Evolutionary conservation across 1,140 invertebrate genomes (phyloP).

Genomic region (Panulirus ornatus): DNA sequence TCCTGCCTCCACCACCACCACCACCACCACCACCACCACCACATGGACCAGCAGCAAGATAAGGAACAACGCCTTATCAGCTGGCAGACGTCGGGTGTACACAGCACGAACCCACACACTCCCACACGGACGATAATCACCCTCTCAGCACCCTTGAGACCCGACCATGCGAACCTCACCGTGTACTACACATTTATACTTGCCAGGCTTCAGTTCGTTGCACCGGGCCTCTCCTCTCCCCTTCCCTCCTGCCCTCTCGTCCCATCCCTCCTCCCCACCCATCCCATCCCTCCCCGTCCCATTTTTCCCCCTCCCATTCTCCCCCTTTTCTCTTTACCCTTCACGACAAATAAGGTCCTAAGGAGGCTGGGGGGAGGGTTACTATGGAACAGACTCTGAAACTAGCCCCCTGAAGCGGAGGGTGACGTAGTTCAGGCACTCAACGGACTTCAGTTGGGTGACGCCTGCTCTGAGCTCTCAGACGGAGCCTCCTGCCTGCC

Average conservation of each 20-base stretch:
- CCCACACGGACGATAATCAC: background rate
- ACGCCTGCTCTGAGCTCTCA: too few relatives aligned
- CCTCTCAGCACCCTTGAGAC: background rate
- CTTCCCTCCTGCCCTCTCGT: background rate
- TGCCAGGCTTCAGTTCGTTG: background rate
- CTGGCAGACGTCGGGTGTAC: background rate
- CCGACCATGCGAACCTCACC: background rate
- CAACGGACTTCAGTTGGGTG: too few relatives aligned
- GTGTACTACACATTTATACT: background rate
- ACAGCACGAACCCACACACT: background rate
- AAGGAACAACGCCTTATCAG: background rate
- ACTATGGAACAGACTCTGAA: too few relatives aligned
- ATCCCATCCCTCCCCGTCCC: background rate
- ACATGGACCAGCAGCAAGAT: background rate
- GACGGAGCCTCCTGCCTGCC: too few relatives aligned
- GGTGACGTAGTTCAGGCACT: too few relatives aligned
- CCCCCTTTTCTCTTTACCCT: background rate
- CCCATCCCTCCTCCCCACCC: background rate
- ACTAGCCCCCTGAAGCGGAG: too few relatives aligned
- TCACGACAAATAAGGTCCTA: too few relatives aligned
- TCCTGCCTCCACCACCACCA: too few relatives aligned
- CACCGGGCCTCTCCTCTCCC: background rate
- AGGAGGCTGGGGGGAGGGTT: too few relatives aligned
- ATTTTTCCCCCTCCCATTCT: background rate
- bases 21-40: background rate